These are phyloP conservation scores for Chaetodon auriga DNA, from an alignment of 2,113 vertebrate species.

Conservation along the genomic window DNA sequence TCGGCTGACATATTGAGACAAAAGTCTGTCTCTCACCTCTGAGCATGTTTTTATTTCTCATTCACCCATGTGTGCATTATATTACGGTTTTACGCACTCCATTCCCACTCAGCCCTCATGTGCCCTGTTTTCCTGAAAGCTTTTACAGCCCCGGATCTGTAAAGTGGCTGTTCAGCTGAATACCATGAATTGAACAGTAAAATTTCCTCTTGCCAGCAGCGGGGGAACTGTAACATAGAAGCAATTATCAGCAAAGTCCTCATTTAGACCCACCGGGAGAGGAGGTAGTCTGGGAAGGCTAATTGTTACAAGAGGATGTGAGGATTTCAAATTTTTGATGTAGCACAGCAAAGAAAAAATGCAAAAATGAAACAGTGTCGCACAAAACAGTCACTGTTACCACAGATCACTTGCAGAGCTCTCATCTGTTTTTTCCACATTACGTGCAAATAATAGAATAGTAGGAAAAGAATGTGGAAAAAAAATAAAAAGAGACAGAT, in stretches of 20 bases:
- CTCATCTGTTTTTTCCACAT: conserved; percentile 1
- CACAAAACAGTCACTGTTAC: conserved; percentile 4
- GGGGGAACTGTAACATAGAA: conserved; percentile 43
- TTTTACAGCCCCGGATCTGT: conserved; percentile 49
- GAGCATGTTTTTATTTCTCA: conserved; percentile 37
- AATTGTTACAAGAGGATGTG: conserved; percentile 26
- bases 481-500: background rate
- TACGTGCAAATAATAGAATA: background rate
- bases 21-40: background rate
- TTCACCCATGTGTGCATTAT: conserved; percentile 46
- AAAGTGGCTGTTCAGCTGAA: conserved; percentile 64
- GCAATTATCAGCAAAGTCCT: conserved; percentile 56
- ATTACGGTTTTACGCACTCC: conserved; percentile 48
- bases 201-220: conserved; percentile 50
- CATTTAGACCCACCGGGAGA: conserved; percentile 36
- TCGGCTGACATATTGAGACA: conserved; percentile 1
- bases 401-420: background rate
- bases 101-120: conserved; percentile 43
- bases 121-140: conserved; percentile 50
- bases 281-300: conserved; percentile 10
- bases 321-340: conserved; percentile 19
- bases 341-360: conserved; percentile 5
- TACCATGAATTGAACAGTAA: conserved; percentile 40
- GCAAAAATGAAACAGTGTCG: background rate
- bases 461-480: background rate